Evolutionary conservation across 2,113 vertebrate genomes (phyloP), one percentile per base, ranked within the genome.

Genomic region (Carettochelys insculpta): DNA sequence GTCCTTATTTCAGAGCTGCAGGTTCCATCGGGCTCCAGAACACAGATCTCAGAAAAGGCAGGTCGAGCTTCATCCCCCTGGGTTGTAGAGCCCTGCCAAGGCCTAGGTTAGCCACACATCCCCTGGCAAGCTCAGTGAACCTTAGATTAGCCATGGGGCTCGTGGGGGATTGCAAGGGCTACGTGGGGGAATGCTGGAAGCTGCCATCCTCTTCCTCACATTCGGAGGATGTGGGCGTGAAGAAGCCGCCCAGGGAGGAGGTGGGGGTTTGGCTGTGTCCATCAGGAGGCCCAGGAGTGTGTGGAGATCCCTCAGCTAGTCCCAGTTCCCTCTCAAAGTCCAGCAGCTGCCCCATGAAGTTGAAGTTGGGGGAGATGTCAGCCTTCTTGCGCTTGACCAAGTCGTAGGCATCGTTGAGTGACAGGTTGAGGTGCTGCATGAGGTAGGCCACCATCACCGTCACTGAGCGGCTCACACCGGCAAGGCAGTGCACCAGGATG

Each of bases 351-450:
- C 98, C 98, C 98, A 99, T 98, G 96, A 99, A 99, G 97, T 98
- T 99, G 96, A 99, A 99, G 95, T 99, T 99, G 29, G 98, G 98
- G 1, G 98, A 99, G 97, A 99, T 98, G 97, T 98, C 98, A 54
- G 98, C 98, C 94, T 99, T 99, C 97, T 98, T 98, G 87, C 98
- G 96, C 97, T 98, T 99, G 87, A 99, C 98, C 83, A 98, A 98
- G 95, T 99, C 98, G 1, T 99, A 99, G 61, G 98, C 98, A 2
- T 99, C 98, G 3, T 98, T 98, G 88, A 99, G 98, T 0, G 98
- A 98, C 52, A 99, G 97, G 96, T 98, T 98, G 88, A 98, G 98
- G 93, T 98, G 98, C 97, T 99, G 98, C 98, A 99, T 99, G 97
- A 99, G 98, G 97, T 99, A 99, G 94, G 98, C 98, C 95, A 99